Percentiles rank a stretch among this genome's conserved stretches.
Conservation (phyloP, 2,888 invertebrate species). For the Callimorpha dominula region DNA sequence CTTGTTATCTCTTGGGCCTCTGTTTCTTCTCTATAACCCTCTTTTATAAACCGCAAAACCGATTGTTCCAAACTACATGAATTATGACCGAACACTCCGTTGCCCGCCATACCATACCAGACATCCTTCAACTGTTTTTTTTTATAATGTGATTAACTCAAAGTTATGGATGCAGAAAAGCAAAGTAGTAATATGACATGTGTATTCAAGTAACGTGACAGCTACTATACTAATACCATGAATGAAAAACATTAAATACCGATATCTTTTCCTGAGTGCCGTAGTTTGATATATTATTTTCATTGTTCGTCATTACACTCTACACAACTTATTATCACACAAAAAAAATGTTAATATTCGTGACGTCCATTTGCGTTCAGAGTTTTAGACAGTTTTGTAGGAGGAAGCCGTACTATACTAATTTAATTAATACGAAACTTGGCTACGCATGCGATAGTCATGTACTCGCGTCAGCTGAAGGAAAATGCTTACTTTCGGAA, state of each 20-base stretch:
- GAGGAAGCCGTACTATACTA: constrained; percentile 77
- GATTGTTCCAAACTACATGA: background rate
- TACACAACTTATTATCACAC: constrained; percentile 32
- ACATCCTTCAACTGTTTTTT: background rate
- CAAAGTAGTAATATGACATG: background rate
- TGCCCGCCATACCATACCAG: background rate
- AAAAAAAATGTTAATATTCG: constrained; percentile 26
- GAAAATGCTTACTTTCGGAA: constrained; percentile 30
- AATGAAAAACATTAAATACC: constrained; percentile 54
- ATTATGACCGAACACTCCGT: background rate
- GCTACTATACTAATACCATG: background rate
- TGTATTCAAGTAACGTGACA: background rate
- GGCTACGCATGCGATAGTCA: constrained; percentile 48
- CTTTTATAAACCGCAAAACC: no score
- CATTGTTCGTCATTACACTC: constrained; percentile 65
- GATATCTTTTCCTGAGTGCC: constrained; percentile 63
- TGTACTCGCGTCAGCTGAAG: constrained; percentile 1
- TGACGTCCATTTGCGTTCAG: constrained; percentile 60
- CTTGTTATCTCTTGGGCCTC: background rate
- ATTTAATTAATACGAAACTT: constrained; percentile 80
- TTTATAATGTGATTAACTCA: background rate
- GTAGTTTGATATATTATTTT: constrained; percentile 55
- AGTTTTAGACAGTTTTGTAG: constrained; percentile 65
- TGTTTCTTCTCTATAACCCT: background rate
- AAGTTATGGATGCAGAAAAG: background rate